Evolutionary conservation across 2,113 vertebrate species (phyloP), one percentile per base, ranked within the genome.

Genomic region (Holacanthus passer): DNA sequence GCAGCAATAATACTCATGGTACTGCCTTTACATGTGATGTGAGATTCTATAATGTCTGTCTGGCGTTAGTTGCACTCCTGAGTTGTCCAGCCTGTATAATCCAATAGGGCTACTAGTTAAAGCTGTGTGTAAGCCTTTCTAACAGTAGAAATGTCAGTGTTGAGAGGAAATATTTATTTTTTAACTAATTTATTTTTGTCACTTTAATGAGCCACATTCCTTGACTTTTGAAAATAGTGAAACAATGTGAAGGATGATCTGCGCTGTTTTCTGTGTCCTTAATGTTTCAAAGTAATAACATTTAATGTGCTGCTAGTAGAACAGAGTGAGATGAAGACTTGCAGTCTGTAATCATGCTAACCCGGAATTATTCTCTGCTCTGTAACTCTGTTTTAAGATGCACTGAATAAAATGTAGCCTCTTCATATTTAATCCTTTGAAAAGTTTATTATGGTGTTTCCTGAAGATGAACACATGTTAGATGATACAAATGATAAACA

Each of bases 131-230:
- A 10, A 20, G 73, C 66, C 66, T 83, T 71, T 68, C 73, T 77
- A 87, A 79, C 47, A 29, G 69, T 79, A 86, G 78, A 74, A 64
- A 73, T 32, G 58, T 84, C 73, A 31, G 65, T 77, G 80, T 87
- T 35, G 43, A 83, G 83, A 87, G 66, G 71, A 87, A 84, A 85
- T 67, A 88, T 92, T 93, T 93, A 91, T 93, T 92, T 90, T 92
- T 70, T 69, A 89, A 87, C 73, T 92, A 93, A 94, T 88, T 94
- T 94, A 92, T 94, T 91, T 92, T 91, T 90, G 90, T 89, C 91
- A 93, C 93, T 92, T 93, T 91, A 92, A 77, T 70, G 86, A 91
- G 66, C 84, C 56, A 75, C 80, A 83, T 91, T 90, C 81, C 77
- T 75, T 50, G 75, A 82, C 29, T 43, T 77, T 7, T 73, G 43